phyloP scores from a whole-genome alignment of 2,113 vertebrate genomes.

The Rhegmatorhina hoffmannsi region DNA sequence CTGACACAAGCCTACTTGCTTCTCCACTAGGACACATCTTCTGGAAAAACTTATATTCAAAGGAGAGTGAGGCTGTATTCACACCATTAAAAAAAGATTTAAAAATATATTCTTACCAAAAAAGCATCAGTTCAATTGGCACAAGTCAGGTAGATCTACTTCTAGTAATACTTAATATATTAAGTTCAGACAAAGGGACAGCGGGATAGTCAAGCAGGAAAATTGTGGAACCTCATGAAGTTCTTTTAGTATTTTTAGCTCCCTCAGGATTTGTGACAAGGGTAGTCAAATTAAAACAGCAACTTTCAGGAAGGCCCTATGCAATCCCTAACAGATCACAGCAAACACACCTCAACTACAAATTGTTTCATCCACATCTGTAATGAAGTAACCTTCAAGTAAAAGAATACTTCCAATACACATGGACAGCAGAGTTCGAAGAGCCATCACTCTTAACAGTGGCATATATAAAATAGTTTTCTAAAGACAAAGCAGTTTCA shows the following conservation, averaged over 20 bases:
- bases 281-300: not conserved
- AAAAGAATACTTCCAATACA: not conserved
- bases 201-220: not conserved
- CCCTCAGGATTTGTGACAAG: not conserved
- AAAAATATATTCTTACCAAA: not conserved
- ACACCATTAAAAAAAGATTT: not conserved
- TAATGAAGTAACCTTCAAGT: not conserved
- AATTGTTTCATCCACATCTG: not conserved
- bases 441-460: not conserved
- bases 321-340: not conserved
- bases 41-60: not conserved
- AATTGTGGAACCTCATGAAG: not conserved
- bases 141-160: not conserved
- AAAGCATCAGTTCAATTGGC: not conserved
- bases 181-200: not conserved
- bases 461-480: not conserved
- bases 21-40: not conserved
- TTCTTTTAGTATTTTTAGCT: not conserved
- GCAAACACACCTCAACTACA: not conserved
- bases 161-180: not conserved
- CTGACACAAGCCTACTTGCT: not conserved
- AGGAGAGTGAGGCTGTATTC: not conserved
- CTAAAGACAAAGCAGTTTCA: not conserved
- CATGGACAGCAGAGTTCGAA: not conserved
- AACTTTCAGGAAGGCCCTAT: not conserved